These are phyloP conservation scores for Tapera naevia DNA, from an alignment of 2,797 vertebrate genomes.

Conservation along the genomic window DNA sequence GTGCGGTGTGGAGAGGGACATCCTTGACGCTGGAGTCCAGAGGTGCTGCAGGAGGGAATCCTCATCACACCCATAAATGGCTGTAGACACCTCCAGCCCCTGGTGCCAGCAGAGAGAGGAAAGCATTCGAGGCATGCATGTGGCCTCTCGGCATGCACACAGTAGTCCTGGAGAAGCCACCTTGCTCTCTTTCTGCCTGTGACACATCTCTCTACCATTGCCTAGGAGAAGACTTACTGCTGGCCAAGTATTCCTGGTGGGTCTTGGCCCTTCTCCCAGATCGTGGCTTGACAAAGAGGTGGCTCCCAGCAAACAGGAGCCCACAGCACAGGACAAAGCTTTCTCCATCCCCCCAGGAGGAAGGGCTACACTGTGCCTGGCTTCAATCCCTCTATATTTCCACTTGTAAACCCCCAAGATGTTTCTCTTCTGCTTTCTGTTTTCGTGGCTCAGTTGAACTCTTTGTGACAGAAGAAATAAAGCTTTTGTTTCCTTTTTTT, in stretches of 20 bases:
- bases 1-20: not conserved
- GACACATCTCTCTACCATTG: fast-evolving
- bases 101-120: not conserved
- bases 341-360: not conserved
- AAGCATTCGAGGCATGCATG: fast-evolving
- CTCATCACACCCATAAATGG: not conserved
- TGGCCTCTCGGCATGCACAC: fast-evolving
- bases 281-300: not conserved
- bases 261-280: not conserved
- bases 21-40: fast-evolving
- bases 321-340: not conserved
- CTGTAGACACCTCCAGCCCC: not conserved
- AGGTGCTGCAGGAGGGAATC: not conserved
- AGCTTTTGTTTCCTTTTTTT: not conserved
- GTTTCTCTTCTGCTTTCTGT: not conserved
- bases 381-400: not conserved
- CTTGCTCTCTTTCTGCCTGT: fast-evolving
- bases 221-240: not conserved
- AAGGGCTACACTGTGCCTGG: not conserved
- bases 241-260: not conserved
- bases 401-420: not conserved
- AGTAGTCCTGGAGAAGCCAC: not conserved
- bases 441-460: not conserved
- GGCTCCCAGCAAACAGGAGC: not conserved
- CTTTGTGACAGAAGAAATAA: constrained; percentile 36